Evolutionary conservation across 1,140 invertebrate genomes (phyloP), one percentile per base, ranked within the genome.

Genomic region (Drosophila pseudoobscura): DNA sequence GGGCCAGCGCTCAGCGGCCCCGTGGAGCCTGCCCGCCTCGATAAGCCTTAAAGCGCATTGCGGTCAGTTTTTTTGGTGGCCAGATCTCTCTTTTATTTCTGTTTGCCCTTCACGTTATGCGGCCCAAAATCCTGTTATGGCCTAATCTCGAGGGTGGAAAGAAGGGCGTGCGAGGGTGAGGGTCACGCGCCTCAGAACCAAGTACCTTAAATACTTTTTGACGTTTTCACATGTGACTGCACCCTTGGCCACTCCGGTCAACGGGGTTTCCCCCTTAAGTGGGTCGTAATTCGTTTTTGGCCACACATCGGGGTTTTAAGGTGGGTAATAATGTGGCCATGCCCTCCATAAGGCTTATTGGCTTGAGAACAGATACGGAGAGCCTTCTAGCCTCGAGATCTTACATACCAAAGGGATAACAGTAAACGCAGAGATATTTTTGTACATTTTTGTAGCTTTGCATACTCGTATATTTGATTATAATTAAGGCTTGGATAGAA

Each of bases 1-100:
- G 11, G 31, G 31, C 26, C 26, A 26, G 26, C 24, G 6, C 6
- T 1, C 24, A 26, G 24, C 24, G 29, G 29, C 31, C 31, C 9
- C 11, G 31, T 35, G 31, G 31, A 35, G 31, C 31, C 9, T 9
- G 9, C 31, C 31, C 31, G 31, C 31, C 20, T 39, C 53, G 60
- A 60, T 77, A 77, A 77, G 75, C 71, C 75, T 59, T 52, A 77
- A 75, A 77, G 75, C 71, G 71, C 47, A 63, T 77, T 77, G 75
- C 70, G 75, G 75, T 75, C 71, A 77, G 43, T 60, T 60, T 64
- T 64, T 55, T 22, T 22, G n/a, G 46, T 59, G 26, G 45, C 71
- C 41, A 69, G 52, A 70, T 62, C 64, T 59, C 55, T 59, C 51
- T 59, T 55, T 62, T 53, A 53, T 39, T 43, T 47, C 53, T 61